phyloP scores from a whole-genome alignment of 64 coral and sea anemone species.

The Montipora foliosa region DNA sequence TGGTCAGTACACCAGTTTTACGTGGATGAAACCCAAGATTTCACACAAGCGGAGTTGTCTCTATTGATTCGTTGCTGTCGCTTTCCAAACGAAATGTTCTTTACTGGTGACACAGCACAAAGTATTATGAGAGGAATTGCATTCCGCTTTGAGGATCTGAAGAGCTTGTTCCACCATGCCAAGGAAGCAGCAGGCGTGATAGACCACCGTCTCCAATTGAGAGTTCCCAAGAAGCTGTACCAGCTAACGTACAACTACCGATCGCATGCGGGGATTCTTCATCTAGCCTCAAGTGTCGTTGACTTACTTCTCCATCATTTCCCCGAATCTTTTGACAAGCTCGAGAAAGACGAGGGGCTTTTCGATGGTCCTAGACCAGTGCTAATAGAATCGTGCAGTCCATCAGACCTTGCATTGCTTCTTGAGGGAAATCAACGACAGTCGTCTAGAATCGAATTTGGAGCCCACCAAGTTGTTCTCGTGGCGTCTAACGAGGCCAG shows the following conservation, averaged over 20 bases:
- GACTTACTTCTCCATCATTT: constrained; percentile 83
- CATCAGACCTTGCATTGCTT: constrained; percentile 52
- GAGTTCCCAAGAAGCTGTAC: constrained; percentile 86
- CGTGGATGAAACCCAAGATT: constrained; percentile 93
- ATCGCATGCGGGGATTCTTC: constrained; percentile 91
- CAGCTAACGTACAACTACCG: constrained; percentile 96
- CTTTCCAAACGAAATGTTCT: constrained; percentile 78
- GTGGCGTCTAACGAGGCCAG: constrained; percentile 57
- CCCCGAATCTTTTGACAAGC: constrained; percentile 89
- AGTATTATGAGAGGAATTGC: constrained; percentile 97
- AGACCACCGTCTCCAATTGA: constrained; percentile 13
- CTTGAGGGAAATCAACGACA: constrained; percentile 57
- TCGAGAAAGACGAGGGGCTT: constrained; percentile 85
- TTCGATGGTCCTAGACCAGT: constrained; percentile 88
- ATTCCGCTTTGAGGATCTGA: constrained; percentile 95
- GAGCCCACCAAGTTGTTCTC: constrained; percentile 61
- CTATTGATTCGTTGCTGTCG: constrained; percentile 83
- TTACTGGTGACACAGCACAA: constrained; percentile 91
- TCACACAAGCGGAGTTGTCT: constrained; percentile 84
- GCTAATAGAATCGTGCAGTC: constrained; percentile 51
- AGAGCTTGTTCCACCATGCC: constrained; percentile 80
- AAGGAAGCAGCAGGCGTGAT: constrained; percentile 23
- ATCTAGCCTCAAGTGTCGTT: constrained; percentile 86
- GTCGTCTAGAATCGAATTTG: constrained; percentile 67
- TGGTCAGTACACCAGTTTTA: constrained; percentile 94